Conservation (phyloP, 2,888 invertebrate species). For the Leptodirus hochenwartii region DNA sequence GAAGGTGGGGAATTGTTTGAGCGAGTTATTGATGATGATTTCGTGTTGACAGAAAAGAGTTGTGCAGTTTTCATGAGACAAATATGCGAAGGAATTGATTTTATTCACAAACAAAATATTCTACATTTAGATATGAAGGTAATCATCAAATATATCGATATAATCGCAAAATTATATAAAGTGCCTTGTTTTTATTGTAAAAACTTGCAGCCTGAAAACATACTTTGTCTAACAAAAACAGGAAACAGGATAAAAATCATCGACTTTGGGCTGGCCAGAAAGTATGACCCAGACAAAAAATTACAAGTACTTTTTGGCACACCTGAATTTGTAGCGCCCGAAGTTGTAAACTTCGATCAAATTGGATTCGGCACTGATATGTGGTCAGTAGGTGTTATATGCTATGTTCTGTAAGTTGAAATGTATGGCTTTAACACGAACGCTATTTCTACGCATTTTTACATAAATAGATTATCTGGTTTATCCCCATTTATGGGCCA, state of each 20-base stretch:
- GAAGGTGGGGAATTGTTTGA: constrained; percentile 98
- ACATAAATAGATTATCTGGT: constrained; percentile 66
- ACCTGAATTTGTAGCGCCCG: constrained; percentile 97
- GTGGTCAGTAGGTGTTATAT: constrained; percentile 98
- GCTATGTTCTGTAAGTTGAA: constrained; percentile 86
- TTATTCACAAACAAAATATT: constrained; percentile 90
- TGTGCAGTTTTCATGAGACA: constrained; percentile 95
- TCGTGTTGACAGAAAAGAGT: constrained; percentile 87
- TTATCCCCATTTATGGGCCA: constrained; percentile 98
- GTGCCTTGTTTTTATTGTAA: constrained; percentile 4
- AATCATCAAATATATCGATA: constrained; percentile 9
- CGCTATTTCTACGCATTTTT: neutral
- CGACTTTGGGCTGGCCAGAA: constrained; percentile 91
- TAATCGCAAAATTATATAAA: neutral
- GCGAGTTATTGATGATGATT: constrained; percentile 95
- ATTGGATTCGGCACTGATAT: constrained; percentile 93
- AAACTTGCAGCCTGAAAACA: constrained; percentile 83
- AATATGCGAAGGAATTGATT: constrained; percentile 94
- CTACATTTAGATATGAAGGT: constrained; percentile 97
- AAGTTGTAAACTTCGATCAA: constrained; percentile 96
- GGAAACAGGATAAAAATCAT: constrained; percentile 99
- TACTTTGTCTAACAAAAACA: constrained; percentile 83
- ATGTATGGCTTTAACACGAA: neutral
- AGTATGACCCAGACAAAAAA: constrained; percentile 82
- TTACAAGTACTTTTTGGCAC: constrained; percentile 91